phyloP scores from a whole-genome alignment of 2,113 vertebrate genomes.

The Peromyscus maniculatus region DNA sequence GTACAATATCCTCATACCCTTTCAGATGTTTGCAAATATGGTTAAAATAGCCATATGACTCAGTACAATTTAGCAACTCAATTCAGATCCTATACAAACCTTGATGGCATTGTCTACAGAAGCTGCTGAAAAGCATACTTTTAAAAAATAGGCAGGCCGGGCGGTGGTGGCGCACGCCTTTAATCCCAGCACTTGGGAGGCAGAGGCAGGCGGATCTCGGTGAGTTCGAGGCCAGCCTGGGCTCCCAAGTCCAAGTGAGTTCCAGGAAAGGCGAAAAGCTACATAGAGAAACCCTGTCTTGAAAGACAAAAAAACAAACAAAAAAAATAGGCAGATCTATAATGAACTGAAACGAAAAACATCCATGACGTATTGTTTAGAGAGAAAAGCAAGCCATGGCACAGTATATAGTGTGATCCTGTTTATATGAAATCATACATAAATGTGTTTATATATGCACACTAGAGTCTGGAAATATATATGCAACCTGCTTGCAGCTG shows the following conservation, averaged over 20 bases:
- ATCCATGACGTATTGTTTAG: conserved; percentile 12
- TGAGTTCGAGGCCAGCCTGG: no score
- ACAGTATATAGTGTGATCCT: conserved; percentile 12
- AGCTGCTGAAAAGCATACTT: background rate
- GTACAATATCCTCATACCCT: background rate
- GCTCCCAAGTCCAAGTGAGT: no score
- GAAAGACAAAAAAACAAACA: no score
- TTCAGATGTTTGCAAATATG: background rate
- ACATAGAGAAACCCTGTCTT: no score
- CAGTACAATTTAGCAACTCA: background rate
- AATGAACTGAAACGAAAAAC: background rate
- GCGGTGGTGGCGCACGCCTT: no score
- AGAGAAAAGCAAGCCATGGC: conserved; percentile 34
- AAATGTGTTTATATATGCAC: conserved; percentile 43
- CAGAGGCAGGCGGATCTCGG: no score
- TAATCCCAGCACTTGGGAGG: no score
- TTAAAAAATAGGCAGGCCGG: background rate
- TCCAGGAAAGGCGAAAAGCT: no score
- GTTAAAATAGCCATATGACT: background rate
- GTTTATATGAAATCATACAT: conserved; percentile 44
- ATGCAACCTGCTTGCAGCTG: background rate
- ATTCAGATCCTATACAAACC: background rate
- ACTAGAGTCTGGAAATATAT: conserved; percentile 33
- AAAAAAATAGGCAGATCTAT: background rate
- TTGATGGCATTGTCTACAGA: background rate